phyloP scores from a whole-genome alignment of 2,888 invertebrate genomes.

The Alentia gelatinosa region DNA sequence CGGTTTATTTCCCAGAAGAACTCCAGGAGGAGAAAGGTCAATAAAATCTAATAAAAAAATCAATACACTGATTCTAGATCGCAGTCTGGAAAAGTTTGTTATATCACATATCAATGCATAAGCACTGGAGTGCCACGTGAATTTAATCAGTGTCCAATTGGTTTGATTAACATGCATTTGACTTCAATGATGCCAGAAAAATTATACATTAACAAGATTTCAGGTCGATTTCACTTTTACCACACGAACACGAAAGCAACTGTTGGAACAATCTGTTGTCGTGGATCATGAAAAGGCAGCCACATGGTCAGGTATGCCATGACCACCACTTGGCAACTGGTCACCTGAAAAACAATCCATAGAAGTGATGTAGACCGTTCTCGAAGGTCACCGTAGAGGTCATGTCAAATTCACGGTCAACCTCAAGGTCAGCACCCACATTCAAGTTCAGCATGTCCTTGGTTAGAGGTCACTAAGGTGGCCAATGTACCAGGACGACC shows the following conservation, averaged over 20 bases:
- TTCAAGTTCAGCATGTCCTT: neutral
- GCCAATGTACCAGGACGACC: neutral
- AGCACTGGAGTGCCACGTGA: no score
- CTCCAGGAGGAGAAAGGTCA: no score
- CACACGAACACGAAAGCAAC: neutral
- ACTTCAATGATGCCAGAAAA: no score
- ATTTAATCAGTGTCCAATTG: no score
- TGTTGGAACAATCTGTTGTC: neutral
- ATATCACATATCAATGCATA: no score
- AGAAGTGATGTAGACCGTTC: neutral
- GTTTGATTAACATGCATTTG: no score
- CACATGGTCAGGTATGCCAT: neutral
- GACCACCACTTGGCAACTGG: neutral
- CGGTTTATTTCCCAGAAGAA: no score
- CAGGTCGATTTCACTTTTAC: neutral
- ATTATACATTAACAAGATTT: neutral
- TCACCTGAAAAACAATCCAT: neutral
- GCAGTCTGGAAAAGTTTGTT: no score
- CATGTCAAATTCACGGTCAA: neutral
- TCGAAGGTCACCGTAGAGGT: neutral
- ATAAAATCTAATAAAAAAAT: no score
- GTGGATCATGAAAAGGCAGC: neutral
- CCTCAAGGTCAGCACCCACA: conserved; percentile 20
- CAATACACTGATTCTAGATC: no score
- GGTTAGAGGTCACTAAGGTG: neutral